Conservation (phyloP, 2,888 invertebrate genomes). For the Acleris cristana region DNA sequence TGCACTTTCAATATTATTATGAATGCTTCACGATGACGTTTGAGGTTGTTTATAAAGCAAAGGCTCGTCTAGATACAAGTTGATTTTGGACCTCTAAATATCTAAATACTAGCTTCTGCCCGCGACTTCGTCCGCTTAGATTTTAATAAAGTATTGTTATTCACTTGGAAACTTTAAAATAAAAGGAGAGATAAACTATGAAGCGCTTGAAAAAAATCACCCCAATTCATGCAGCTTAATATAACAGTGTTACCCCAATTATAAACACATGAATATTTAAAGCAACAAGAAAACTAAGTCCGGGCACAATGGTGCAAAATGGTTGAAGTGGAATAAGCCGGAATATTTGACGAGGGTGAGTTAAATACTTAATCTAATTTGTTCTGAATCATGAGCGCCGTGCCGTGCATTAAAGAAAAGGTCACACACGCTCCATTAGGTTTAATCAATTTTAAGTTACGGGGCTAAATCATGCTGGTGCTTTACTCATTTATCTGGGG, state of each 20-base stretch:
- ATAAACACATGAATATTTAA: constrained; percentile 12
- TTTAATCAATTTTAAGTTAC: constrained; percentile 27
- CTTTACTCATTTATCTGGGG: no score
- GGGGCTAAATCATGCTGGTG: background rate
- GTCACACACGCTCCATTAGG: constrained; percentile 28
- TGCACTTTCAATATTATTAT: no score
- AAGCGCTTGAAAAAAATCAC: no score
- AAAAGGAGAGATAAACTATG: no score
- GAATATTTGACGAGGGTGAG: constrained; percentile 36
- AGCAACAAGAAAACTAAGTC: background rate
- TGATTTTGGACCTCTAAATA: no score
- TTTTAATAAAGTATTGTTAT: no score
- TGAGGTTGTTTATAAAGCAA: no score
- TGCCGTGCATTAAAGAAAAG: constrained; percentile 16
- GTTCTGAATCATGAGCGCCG: constrained; percentile 9
- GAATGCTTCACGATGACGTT: no score
- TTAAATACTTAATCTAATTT: constrained; percentile 34
- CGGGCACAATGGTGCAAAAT: constrained; percentile 14
- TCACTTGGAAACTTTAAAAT: no score
- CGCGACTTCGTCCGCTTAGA: no score
- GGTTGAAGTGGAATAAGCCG: constrained; percentile 30
- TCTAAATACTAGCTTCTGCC: no score
- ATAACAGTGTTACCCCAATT: background rate
- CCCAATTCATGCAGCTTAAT: background rate
- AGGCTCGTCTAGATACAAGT: no score